Percentiles rank a stretch among this genome's conserved stretches.
Conservation (phyloP, 2,888 invertebrate genomes). For the Seira ritae region DNA sequence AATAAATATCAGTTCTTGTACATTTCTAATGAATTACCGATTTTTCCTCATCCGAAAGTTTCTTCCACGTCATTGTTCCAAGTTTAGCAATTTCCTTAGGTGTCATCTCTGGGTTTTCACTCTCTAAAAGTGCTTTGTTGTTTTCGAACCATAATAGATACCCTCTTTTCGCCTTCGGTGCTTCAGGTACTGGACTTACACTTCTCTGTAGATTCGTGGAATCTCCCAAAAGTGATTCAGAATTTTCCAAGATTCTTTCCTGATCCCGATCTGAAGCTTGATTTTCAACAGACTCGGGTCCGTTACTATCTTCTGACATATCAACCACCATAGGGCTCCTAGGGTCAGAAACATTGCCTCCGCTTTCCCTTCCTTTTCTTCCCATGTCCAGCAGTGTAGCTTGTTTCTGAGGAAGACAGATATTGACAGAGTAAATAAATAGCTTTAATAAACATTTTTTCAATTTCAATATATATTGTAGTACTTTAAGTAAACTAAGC, state of each 20-base stretch:
- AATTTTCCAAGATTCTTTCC: slow-evolving; percentile 20
- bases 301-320: slow-evolving; percentile 43
- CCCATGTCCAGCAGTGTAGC: slow-evolving; percentile 66
- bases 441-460: slow-evolving; percentile 12
- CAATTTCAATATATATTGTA: background rate
- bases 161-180: slow-evolving; percentile 26
- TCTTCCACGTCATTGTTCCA: slow-evolving; percentile 79
- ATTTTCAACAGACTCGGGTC: slow-evolving; percentile 27
- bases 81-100: slow-evolving; percentile 79
- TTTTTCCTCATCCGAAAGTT: slow-evolving; percentile 61
- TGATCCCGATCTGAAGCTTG: background rate
- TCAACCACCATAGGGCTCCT: slow-evolving; percentile 22
- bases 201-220: slow-evolving; percentile 32
- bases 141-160: slow-evolving; percentile 81
- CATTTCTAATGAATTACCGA: no score
- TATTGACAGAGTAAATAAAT: no score
- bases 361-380: slow-evolving; percentile 36
- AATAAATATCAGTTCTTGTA: no score
- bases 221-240: slow-evolving; percentile 42
- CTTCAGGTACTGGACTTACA: background rate
- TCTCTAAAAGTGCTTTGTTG: slow-evolving; percentile 79
- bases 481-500: background rate
- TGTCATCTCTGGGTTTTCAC: slow-evolving; percentile 79
- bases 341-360: background rate
- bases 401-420: slow-evolving; percentile 68